phyloP scores from a whole-genome alignment of 2,113 vertebrate genomes.

The Tylochromis polylepis region DNA sequence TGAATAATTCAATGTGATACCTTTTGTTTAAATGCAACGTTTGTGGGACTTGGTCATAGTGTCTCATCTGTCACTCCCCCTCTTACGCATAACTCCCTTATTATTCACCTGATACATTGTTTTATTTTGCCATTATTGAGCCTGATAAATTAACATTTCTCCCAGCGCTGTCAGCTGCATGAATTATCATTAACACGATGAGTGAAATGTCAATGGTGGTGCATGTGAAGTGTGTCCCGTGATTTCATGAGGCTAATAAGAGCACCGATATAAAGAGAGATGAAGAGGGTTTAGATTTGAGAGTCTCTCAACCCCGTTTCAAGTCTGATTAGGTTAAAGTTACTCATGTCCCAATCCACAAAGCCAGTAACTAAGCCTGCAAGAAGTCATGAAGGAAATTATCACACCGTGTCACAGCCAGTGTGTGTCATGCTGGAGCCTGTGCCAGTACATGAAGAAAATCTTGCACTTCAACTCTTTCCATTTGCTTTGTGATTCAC shows the following conservation, averaged over 20 bases:
- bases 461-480: not conserved
- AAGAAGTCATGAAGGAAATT: conserved; percentile 6
- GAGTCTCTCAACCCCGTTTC: conserved; percentile 31
- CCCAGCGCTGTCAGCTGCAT: conserved; percentile 12
- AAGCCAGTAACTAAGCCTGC: not conserved
- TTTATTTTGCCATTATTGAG: not conserved
- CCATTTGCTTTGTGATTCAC: conserved; percentile 17
- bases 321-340: conserved; percentile 32
- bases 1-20: not conserved
- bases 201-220: conserved; percentile 44
- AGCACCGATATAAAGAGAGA: conserved; percentile 17
- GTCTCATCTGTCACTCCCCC: conserved; percentile 1
- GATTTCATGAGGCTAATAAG: conserved; percentile 28
- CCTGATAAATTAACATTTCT: conserved; percentile 31
- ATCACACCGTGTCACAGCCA: not conserved
- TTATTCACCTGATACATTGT: conserved; percentile 20
- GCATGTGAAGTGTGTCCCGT: conserved; percentile 27
- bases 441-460: conserved; percentile 1
- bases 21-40: not conserved
- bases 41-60: not conserved
- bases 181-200: conserved; percentile 36
- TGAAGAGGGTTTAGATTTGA: conserved; percentile 33
- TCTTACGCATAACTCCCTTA: not conserved
- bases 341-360: not conserved
- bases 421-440: conserved; percentile 7